Conservation (phyloP, 2,113 vertebrate genomes). For the Vanacampus margaritifer region DNA sequence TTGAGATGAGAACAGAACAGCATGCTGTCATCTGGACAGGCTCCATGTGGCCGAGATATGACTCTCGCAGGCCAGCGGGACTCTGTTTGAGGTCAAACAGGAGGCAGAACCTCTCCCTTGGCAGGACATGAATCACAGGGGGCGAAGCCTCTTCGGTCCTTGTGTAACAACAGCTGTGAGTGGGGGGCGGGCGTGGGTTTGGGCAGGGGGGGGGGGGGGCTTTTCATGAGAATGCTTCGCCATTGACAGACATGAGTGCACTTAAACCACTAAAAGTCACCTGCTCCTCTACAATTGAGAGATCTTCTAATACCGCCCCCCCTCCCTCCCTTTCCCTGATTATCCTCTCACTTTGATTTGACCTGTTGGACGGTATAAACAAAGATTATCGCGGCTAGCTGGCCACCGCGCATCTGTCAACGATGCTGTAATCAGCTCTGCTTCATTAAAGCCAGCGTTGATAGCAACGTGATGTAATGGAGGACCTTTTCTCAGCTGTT, state of each 20-base stretch:
- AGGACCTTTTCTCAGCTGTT: constrained; percentile 52
- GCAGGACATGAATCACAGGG: constrained; percentile 67
- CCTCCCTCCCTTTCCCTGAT: constrained; percentile 21
- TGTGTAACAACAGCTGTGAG: constrained; percentile 69
- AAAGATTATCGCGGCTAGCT: constrained; percentile 57
- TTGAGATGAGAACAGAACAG: constrained; percentile 48
- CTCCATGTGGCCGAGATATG: constrained; percentile 40
- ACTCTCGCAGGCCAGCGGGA: constrained; percentile 39
- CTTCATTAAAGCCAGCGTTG: constrained; percentile 58
- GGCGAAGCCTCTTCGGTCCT: constrained; percentile 51
- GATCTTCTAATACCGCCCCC: constrained; percentile 29
- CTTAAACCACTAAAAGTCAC: constrained; percentile 57
- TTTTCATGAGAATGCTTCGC: constrained; percentile 48
- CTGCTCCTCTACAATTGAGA: constrained; percentile 48
- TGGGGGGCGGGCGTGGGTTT: neutral
- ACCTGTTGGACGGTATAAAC: constrained; percentile 51
- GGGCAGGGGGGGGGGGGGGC: neutral
- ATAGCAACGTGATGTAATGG: constrained; percentile 53
- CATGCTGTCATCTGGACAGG: constrained; percentile 46
- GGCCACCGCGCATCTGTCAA: constrained; percentile 56
- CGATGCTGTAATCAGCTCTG: constrained; percentile 47
- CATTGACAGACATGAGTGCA: constrained; percentile 57
- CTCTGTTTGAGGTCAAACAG: constrained; percentile 61
- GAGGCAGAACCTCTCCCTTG: constrained; percentile 64
- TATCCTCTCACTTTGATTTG: constrained; percentile 51